Evolutionary conservation across 2,113 vertebrate genomes (phyloP).

Genomic region (Narcine bancroftii): DNA sequence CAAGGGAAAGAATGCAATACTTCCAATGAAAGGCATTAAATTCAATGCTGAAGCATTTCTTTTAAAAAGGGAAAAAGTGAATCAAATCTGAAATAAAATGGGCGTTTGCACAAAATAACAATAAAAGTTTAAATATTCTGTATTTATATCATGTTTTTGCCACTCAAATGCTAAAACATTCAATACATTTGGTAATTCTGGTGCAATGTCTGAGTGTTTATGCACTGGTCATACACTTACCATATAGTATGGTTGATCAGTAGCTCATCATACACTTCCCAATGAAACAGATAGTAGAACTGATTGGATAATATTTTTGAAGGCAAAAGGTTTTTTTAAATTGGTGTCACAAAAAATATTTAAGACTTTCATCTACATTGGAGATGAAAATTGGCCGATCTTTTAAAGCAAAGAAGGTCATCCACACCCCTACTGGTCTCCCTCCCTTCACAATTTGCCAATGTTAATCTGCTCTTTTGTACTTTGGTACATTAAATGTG

Average conservation of each 20-base stretch:
- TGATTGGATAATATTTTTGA: background rate
- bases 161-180: background rate
- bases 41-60: background rate
- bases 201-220: background rate
- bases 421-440: background rate
- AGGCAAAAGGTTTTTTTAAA: background rate
- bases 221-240: too few species aligned
- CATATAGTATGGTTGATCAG: background rate
- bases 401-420: background rate
- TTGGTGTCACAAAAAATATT: background rate
- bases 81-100: background rate
- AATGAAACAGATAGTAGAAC: background rate
- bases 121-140: background rate
- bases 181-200: background rate
- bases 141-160: background rate
- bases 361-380: background rate
- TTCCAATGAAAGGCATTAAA: background rate
- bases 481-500: background rate
- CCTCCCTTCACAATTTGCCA: background rate
- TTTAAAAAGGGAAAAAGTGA: background rate
- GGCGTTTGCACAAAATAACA: too few species aligned
- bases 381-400: background rate
- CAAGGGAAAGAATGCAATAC: background rate
- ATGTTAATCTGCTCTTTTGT: background rate
- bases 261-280: background rate